These are phyloP conservation scores for Enteromius anoplus DNA, from an alignment of 2,797 vertebrate genomes.

Conservation along the genomic window DNA sequence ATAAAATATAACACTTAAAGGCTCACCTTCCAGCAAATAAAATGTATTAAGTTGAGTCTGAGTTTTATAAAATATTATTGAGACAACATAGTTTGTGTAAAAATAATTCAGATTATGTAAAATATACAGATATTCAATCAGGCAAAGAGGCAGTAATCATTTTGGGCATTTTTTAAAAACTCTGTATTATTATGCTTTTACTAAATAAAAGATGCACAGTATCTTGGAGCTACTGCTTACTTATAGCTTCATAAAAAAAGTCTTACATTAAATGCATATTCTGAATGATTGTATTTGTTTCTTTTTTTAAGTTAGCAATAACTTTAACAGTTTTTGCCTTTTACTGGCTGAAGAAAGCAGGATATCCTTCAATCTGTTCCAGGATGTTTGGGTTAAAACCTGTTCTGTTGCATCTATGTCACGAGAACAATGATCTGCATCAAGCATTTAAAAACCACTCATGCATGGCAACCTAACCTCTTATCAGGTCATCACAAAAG, in stretches of 20 bases:
- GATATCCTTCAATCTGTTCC: slow-evolving; percentile 28
- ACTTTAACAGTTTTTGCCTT: background rate
- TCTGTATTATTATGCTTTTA: background rate
- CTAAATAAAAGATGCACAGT: background rate
- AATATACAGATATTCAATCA: background rate
- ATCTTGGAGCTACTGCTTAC: background rate
- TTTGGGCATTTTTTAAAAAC: background rate
- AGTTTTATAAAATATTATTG: background rate
- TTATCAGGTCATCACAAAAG: slow-evolving; percentile 32
- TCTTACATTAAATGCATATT: background rate
- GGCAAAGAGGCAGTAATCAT: background rate
- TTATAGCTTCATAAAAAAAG: background rate
- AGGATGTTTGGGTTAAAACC: slow-evolving; percentile 40
- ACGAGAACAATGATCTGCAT: slow-evolving; percentile 41
- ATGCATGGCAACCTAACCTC: background rate
- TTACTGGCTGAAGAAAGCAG: slow-evolving; percentile 22
- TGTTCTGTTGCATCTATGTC: slow-evolving; percentile 29
- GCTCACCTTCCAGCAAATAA: background rate
- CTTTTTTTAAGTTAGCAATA: background rate
- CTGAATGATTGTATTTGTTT: background rate
- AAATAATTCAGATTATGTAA: background rate
- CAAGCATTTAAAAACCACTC: slow-evolving; percentile 32
- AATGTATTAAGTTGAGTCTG: background rate
- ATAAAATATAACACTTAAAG: background rate
- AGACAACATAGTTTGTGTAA: too few species aligned